Evolutionary conservation across 1,140 invertebrate genomes (phyloP).

Genomic region (Lepidurus arcticus): DNA sequence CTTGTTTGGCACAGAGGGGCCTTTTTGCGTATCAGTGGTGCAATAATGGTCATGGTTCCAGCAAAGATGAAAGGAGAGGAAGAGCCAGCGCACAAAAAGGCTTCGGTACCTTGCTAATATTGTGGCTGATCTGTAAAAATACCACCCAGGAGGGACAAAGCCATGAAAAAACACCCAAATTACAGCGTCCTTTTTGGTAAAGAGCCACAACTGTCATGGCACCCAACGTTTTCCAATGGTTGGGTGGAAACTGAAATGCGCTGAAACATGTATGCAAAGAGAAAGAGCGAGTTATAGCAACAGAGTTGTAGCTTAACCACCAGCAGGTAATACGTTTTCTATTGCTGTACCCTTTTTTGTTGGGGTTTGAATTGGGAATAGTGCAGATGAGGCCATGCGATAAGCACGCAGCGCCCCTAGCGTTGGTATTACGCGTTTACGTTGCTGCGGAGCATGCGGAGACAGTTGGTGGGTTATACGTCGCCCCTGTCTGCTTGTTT

Average conservation of each 20-base stretch:
- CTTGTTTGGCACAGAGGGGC: neutral
- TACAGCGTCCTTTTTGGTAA: neutral
- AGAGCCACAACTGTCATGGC: neutral
- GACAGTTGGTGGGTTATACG: too few relatives aligned
- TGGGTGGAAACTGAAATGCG: neutral
- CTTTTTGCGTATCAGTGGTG: neutral
- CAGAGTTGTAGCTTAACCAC: neutral
- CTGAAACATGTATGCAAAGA: neutral
- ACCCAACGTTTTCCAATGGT: neutral
- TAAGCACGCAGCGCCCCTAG: neutral
- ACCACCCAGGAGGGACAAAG: neutral
- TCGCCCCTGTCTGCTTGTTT: too few relatives aligned
- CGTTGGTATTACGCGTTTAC: neutral
- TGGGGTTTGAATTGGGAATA: neutral
- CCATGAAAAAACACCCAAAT: neutral
- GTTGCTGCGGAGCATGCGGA: too few relatives aligned
- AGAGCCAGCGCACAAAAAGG: neutral
- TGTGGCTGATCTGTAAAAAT: constrained; percentile 19
- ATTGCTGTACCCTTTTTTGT: neutral
- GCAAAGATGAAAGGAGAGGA: neutral
- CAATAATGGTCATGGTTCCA: neutral
- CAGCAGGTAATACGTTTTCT: neutral
- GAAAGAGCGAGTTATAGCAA: neutral
- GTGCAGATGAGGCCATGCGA: neutral
- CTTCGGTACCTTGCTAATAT: neutral